Percentiles rank a stretch among this genome's conserved stretches.
These are phyloP conservation scores for Cyanocitta stelleri DNA, from an alignment of 2,113 vertebrate species.

Conservation along the genomic window DNA sequence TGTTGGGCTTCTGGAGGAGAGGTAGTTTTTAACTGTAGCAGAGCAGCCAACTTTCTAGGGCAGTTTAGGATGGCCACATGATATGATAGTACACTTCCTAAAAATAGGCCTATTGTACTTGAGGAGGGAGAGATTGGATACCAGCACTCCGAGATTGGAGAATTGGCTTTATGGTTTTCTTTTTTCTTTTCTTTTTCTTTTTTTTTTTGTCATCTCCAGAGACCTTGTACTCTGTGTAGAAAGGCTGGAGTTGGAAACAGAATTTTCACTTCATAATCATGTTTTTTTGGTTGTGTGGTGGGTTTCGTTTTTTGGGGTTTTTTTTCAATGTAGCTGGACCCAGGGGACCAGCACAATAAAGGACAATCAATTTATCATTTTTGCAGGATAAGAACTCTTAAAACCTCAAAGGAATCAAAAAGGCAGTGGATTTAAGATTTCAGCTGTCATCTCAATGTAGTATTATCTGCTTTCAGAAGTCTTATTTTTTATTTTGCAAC, in stretches of 20 bases:
- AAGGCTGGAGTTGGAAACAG: background rate
- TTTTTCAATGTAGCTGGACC: background rate
- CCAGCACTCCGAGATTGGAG: background rate
- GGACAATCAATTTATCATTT: background rate
- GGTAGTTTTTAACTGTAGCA: background rate
- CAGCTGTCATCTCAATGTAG: background rate
- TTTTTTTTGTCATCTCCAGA: background rate
- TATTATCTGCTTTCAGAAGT: background rate
- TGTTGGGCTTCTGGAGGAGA: background rate
- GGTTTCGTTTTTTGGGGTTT: background rate
- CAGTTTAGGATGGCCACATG: background rate
- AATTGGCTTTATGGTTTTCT: background rate
- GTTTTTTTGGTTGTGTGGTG: background rate
- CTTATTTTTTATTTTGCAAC: background rate
- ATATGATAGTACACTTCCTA: background rate
- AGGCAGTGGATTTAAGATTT: background rate
- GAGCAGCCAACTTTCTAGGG: constrained; percentile 8
- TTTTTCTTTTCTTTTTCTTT: no score
- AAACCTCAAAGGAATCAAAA: background rate
- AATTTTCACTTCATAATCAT: background rate
- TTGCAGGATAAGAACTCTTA: background rate
- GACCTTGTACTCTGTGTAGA: background rate
- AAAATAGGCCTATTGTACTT: constrained; percentile 42
- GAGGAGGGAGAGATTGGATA: background rate
- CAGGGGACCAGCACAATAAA: background rate